phyloP scores from a whole-genome alignment of 2,888 invertebrate species.

The Pseudococcus longispinus region DNA sequence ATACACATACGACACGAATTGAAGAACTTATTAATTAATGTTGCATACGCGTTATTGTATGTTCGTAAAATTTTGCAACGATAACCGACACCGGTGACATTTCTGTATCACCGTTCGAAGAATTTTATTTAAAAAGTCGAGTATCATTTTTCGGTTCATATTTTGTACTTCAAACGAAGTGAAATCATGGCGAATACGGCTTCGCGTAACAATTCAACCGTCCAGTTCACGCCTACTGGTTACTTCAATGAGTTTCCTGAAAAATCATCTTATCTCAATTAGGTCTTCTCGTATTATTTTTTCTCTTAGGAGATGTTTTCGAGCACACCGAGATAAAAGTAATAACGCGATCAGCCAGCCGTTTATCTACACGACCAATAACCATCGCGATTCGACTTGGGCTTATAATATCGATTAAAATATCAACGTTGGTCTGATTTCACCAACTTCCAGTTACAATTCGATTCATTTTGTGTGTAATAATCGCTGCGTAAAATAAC shows the following conservation, averaged over 20 bases:
- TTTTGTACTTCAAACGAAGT: background rate
- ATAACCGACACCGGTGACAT: background rate
- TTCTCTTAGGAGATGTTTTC: background rate
- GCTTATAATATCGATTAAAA: background rate
- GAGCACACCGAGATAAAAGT: background rate
- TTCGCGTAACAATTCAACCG: background rate
- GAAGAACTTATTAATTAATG: constrained; percentile 4
- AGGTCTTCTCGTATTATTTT: background rate
- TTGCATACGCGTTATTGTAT: background rate
- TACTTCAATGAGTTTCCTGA: background rate
- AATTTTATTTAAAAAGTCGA: background rate
- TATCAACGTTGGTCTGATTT: background rate
- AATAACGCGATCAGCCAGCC: background rate
- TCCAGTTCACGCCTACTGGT: background rate
- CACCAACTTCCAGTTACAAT: background rate
- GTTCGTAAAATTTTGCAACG: background rate
- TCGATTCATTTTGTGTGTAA: background rate
- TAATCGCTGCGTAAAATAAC: constrained; percentile 32
- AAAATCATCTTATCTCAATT: background rate
- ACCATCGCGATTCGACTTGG: background rate
- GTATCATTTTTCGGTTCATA: background rate
- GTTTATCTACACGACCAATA: background rate
- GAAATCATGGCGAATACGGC: background rate
- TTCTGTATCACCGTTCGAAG: background rate
- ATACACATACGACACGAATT: background rate